Base-by-base conservation (phyloP, 2,113 vertebrate species). In the Mustelus asterias region DNA sequence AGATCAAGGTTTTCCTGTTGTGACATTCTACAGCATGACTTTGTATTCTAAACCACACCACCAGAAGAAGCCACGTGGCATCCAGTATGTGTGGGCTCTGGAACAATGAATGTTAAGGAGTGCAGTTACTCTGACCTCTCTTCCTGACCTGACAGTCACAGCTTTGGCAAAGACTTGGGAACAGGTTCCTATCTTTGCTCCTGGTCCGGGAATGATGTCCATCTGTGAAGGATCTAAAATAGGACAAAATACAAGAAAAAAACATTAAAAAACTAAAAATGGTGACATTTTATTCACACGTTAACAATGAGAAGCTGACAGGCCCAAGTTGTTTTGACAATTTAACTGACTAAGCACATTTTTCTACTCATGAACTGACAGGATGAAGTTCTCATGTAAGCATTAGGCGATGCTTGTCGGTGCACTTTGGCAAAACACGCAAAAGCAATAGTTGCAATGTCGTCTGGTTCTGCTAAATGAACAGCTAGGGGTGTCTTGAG, bases 381-480 rank as follows among this genome's bases (percentile, higher is more conserved):
- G 54, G 63, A 60, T 60, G 48, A 65, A 33, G 54, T 33, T 29
- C 88, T 90, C 54, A 33, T 18, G 54, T 63, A 6, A 92, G 54
- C 89, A 65, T 37, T 65, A 20, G 29, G 16, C 8, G 33, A 37
- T 37, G 16, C 60, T 16, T 24, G 60, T 93, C 0, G 33, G 33
- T 20, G 89, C 33, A 18, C 14, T 65, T 65, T n/a, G n/a, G n/a
- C n/a, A n/a, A n/a, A n/a, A n/a, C n/a, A n/a, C n/a, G n/a, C n/a
- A n/a, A n/a, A n/a, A n/a, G n/a, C n/a, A n/a, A n/a, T n/a, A n/a
- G n/a, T n/a, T n/a, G n/a, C n/a, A 94, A 69, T 13, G 3, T 94
- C 41, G 26, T 65, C 93, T 95, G 41, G 37, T 65, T 93, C 58
- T 44, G 63, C 60, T 93, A 95, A 95, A 54, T 95, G 67, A 95